These are phyloP conservation scores for Cryptotermes secundus DNA, from an alignment of 1,140 invertebrate genomes.

Conservation along the genomic window DNA sequence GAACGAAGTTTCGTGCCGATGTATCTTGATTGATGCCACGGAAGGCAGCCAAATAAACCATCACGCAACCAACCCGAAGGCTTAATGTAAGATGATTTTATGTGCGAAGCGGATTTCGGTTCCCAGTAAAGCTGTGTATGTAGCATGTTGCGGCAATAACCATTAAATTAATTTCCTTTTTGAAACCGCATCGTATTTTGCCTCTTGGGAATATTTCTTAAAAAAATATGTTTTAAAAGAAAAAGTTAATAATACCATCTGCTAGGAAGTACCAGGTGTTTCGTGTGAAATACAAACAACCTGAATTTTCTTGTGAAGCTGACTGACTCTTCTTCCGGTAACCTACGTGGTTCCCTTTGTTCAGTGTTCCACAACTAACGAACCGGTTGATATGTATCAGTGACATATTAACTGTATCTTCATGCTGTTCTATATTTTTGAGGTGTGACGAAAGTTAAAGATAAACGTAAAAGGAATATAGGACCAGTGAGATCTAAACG, in stretches of 20 bases:
- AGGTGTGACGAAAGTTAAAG: no score
- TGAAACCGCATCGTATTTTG: constrained; percentile 18
- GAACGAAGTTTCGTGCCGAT: no score
- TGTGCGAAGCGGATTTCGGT: neutral
- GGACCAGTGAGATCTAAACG: no score
- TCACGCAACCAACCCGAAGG: neutral
- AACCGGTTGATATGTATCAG: no score
- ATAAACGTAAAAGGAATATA: no score
- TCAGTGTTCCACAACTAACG: no score
- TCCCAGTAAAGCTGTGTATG: neutral
- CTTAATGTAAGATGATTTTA: neutral
- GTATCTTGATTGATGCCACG: no score
- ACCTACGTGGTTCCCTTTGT: no score
- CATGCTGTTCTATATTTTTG: no score
- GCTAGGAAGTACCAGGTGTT: neutral
- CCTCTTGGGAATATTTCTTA: constrained; percentile 5
- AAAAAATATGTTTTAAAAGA: neutral
- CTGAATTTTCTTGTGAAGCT: neutral
- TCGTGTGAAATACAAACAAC: neutral
- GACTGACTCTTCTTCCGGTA: neutral
- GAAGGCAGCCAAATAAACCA: neutral
- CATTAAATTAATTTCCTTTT: neutral
- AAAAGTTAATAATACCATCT: neutral
- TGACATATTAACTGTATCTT: no score
- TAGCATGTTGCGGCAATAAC: constrained; percentile 1